A percentile compares a stretch with the other conserved stretches of the same genome.
Conservation (phyloP, 1,140 invertebrate genomes). For the Bilobella aurantiaca region DNA sequence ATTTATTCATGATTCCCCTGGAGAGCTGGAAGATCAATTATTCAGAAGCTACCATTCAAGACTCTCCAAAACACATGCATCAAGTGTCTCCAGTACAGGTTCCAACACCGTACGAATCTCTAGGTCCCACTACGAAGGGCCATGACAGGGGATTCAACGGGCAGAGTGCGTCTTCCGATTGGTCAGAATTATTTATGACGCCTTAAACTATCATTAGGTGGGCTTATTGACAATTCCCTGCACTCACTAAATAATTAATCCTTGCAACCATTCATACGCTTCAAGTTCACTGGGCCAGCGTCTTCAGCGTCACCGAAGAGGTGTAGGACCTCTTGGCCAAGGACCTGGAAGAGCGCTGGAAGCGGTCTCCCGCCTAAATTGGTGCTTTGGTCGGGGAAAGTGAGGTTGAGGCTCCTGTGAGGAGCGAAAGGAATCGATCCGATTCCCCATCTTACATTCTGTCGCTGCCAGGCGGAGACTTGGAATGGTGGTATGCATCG, state of each 20-base stretch:
- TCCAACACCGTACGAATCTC: neutral
- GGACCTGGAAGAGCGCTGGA: neutral
- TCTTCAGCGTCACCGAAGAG: neutral
- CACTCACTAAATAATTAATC: slow-evolving; percentile 4
- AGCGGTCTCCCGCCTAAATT: neutral
- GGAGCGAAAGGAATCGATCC: neutral
- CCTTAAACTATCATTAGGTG: neutral
- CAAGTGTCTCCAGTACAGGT: neutral
- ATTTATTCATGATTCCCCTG: slow-evolving; percentile 7
- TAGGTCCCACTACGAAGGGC: neutral
- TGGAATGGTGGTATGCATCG: neutral
- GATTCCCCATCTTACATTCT: neutral
- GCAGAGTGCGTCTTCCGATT: neutral
- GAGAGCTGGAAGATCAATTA: slow-evolving; percentile 3
- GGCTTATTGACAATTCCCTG: neutral
- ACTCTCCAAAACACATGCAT: neutral
- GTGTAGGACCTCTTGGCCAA: neutral
- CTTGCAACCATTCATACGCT: neutral
- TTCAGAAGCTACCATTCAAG: slow-evolving; percentile 3
- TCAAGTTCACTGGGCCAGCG: neutral
- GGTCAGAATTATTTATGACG: slow-evolving; percentile 1
- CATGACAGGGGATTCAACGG: neutral
- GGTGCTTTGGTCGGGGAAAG: neutral
- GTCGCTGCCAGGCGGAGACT: neutral
- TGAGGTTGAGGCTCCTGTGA: neutral